Evolutionary conservation across 2,797 vertebrate species (phyloP).

Genomic region (Rhinichthys osculus): DNA sequence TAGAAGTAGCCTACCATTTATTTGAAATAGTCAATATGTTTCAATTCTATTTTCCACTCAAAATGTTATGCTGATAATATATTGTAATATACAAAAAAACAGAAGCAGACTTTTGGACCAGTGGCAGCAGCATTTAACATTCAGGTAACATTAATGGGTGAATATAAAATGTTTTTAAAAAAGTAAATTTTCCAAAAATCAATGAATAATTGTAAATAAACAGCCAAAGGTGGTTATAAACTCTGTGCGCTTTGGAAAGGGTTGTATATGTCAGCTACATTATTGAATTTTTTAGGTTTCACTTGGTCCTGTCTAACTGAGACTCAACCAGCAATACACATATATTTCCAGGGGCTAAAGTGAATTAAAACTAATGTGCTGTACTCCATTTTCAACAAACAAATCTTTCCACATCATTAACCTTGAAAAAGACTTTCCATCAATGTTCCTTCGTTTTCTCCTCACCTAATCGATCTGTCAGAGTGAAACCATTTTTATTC

Average conservation of each 20-base stretch:
- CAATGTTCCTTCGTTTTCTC: background rate
- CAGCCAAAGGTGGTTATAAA: background rate
- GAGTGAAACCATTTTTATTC: background rate
- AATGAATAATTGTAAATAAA: background rate
- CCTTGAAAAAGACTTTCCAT: conserved; percentile 10
- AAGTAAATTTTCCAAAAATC: background rate
- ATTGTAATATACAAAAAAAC: background rate
- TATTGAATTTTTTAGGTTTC: background rate
- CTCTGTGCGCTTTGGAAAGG: background rate
- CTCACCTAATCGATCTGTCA: background rate
- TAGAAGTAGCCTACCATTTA: background rate
- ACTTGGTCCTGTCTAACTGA: background rate
- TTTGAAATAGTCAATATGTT: no score
- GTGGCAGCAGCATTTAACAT: background rate
- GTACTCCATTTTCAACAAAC: background rate
- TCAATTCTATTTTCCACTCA: background rate
- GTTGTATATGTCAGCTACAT: background rate
- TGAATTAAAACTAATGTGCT: background rate
- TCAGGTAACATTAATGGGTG: background rate
- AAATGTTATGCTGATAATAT: background rate
- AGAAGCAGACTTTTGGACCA: background rate
- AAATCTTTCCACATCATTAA: conserved; percentile 12
- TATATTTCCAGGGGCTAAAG: conserved; percentile 6
- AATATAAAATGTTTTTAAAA: background rate
- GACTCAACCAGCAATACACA: conserved; percentile 10